Base-by-base conservation (phyloP, 2,113 vertebrate genomes). In the Sander lucioperca region DNA sequence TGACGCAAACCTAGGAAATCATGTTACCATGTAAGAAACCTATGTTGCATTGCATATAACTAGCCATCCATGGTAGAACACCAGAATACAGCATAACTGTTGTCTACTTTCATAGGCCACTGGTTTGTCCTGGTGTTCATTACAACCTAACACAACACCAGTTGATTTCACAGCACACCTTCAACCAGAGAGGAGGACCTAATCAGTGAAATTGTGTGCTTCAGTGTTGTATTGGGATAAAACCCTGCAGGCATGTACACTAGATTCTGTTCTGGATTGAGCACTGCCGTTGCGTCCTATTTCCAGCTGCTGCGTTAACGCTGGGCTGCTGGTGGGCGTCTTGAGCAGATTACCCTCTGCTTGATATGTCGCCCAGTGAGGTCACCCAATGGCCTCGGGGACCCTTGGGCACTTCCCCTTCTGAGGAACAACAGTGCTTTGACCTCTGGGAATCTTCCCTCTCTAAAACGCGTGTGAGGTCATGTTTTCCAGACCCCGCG, bases 391-490 rank as follows among this genome's bases (percentile, higher is more conserved):
- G 90, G 87, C 90, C 82, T 89, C 74, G 1, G 86, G 80, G 88
- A 89, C 85, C 92, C 81, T 83, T 48, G 62, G 87, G 83, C 86
- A 90, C 83, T 91, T 92, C 86, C 89, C 70, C 73, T 89, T 89
- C 59, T 70, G 82, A 88, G 79, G 85, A 91, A 91, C 90, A 93
- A 88, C 91, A 91, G 77, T 21, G 70, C 78, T 83, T 43, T 92
- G 93, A 94, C 94, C 92, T 84, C 86, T 92, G 92, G 87, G 90
- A 93, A 91, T 91, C 85, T 90, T 88, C 76, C 57, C 77, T 63
- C 79, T 88, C 83, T 87, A 15, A 61, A 64, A 45, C 82, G 53
- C 12, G 81, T 89, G 85, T 92, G 92, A 94, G 93, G 89, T 94
- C 92, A 94, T 93, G 87, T 90, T 94, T 93, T 91, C 91, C 89